These are phyloP conservation scores for Fabriciana adippe DNA, from an alignment of 2,888 invertebrate genomes.

Conservation along the genomic window DNA sequence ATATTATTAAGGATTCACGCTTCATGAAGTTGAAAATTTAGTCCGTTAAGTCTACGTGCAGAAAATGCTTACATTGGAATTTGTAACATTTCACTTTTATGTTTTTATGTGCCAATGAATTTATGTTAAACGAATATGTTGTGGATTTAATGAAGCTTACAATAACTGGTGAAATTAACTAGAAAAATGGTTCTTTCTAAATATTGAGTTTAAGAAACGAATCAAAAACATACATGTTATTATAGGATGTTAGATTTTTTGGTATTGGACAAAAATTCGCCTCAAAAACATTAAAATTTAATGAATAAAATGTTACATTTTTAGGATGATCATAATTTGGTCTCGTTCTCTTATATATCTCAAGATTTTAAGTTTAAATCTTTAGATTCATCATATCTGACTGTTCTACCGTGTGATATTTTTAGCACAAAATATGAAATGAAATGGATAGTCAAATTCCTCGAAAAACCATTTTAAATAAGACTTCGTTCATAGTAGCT, in stretches of 20 bases:
- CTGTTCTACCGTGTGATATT: too few species aligned
- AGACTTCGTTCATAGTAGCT: too few species aligned
- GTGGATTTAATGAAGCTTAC: neutral
- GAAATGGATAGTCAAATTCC: too few species aligned
- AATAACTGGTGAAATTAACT: neutral
- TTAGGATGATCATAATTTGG: too few species aligned
- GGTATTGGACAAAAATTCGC: neutral
- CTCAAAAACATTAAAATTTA: neutral
- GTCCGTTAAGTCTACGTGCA: neutral
- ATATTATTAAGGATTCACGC: too few species aligned
- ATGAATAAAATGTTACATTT: too few species aligned
- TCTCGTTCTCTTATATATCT: too few species aligned
- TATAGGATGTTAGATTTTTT: neutral
- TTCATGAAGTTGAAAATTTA: too few species aligned
- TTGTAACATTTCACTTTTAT: neutral
- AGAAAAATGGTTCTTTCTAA: slow-evolving; percentile 2
- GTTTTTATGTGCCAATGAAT: slow-evolving; percentile 5
- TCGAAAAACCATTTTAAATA: too few species aligned
- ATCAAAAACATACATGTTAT: neutral
- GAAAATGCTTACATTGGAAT: neutral
- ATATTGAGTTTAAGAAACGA: neutral
- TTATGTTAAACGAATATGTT: neutral
- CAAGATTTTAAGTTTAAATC: too few species aligned
- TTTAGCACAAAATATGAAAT: too few species aligned
- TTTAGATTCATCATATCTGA: too few species aligned